phyloP scores from a whole-genome alignment of 2,113 vertebrate species.

The Colius striatus region DNA sequence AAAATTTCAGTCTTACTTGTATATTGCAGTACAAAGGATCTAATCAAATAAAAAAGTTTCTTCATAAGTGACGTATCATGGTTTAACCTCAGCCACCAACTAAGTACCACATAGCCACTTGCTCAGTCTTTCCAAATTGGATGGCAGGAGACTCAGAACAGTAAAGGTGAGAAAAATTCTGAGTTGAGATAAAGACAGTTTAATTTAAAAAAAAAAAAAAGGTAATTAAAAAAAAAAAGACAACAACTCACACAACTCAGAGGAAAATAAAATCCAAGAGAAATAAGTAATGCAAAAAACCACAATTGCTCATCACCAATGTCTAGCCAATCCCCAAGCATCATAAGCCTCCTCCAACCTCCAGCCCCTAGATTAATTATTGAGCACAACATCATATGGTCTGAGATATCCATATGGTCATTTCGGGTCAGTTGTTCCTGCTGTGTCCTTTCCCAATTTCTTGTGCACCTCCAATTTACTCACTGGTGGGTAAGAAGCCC shows the following conservation, averaged over 20 bases:
- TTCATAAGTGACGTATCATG: neutral
- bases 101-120: neutral
- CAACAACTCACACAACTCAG: neutral
- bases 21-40: neutral
- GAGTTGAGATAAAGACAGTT: neutral
- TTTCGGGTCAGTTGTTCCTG: neutral
- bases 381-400: neutral
- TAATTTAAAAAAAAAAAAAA: neutral
- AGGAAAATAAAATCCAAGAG: neutral
- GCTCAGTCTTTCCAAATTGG: fast-evolving
- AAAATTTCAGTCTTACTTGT: neutral
- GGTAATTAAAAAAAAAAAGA: neutral
- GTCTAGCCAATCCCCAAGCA: neutral
- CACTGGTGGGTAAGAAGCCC: neutral
- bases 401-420: neutral
- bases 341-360: fast-evolving
- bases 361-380: neutral
- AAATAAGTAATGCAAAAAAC: neutral
- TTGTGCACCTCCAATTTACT: neutral
- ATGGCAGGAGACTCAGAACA: neutral
- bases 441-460: neutral
- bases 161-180: neutral
- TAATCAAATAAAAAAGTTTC: neutral
- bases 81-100: neutral
- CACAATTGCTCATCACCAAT: neutral